These are phyloP conservation scores for Agrilus biguttatus DNA, from an alignment of 2,888 invertebrate genomes.

Conservation along the genomic window DNA sequence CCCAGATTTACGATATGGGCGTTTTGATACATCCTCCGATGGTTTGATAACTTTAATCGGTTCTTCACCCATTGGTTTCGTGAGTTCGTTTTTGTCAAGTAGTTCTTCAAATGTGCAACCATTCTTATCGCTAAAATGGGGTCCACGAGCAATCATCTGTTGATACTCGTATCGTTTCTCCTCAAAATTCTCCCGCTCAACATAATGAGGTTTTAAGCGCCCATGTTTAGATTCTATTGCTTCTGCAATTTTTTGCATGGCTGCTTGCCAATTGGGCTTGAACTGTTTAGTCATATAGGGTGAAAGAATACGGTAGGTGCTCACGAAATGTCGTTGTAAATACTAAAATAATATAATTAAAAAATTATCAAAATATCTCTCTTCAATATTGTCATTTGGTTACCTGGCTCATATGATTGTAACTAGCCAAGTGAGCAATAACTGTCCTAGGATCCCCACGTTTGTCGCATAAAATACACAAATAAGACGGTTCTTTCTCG, in stretches of 20 bases:
- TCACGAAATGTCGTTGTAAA: conserved; percentile 49
- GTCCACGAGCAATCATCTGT: conserved; percentile 49
- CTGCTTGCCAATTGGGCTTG: conserved; percentile 33
- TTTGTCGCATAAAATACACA: conserved; percentile 66
- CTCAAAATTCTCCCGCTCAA: conserved; percentile 55
- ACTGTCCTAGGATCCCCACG: conserved; percentile 67
- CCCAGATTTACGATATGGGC: conserved; percentile 12
- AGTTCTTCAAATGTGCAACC: conserved; percentile 40
- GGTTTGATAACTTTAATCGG: conserved; percentile 4
- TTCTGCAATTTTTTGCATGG: conserved; percentile 42
- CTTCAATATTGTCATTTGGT: background rate
- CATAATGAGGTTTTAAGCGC: conserved; percentile 48
- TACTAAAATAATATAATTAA: conserved; percentile 40
- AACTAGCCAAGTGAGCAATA: conserved; percentile 63
- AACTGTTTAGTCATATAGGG: conserved; percentile 46
- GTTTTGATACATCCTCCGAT: conserved; percentile 10
- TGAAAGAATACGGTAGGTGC: conserved; percentile 42
- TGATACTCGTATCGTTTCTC: conserved; percentile 43
- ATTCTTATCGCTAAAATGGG: conserved; percentile 47
- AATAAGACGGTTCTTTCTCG: conserved; percentile 56
- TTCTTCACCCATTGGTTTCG: conserved; percentile 16
- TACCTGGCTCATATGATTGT: conserved; percentile 44
- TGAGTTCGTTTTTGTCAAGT: conserved; percentile 29
- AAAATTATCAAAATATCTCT: background rate
- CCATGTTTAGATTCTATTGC: conserved; percentile 64